These are phyloP conservation scores for Actenoides lindsayi DNA, from an alignment of 2,113 vertebrate genomes.

Conservation along the genomic window DNA sequence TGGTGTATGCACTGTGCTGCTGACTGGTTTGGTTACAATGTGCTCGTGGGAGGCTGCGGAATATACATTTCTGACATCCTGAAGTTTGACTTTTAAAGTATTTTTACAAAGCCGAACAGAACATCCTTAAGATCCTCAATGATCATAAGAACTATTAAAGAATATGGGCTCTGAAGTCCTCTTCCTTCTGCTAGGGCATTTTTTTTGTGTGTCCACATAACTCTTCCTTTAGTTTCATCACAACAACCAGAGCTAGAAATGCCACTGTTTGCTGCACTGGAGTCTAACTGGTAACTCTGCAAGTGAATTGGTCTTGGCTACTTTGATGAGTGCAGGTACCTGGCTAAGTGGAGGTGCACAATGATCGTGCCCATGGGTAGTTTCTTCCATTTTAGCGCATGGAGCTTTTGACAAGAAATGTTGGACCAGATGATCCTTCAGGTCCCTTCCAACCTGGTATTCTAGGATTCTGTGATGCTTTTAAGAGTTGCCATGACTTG, in stretches of 20 bases:
- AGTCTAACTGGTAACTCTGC: background rate
- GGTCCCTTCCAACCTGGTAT: background rate
- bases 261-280: background rate
- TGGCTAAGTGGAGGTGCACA: background rate
- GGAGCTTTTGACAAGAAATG: background rate
- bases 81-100: background rate
- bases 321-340: background rate
- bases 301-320: accelerated
- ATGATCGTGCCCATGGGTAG: accelerated
- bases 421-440: background rate
- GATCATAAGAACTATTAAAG: background rate
- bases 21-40: background rate
- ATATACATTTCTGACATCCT: accelerated
- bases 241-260: background rate
- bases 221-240: background rate
- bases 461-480: background rate
- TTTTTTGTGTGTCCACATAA: background rate
- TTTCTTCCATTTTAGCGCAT: background rate
- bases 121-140: background rate
- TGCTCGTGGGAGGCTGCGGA: background rate
- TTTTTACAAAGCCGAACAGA: background rate
- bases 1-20: background rate
- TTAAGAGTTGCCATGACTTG: background rate
- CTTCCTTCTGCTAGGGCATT: background rate
- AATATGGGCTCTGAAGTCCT: background rate